These are phyloP conservation scores for Mirza zaza DNA, from an alignment of 2,113 vertebrate genomes.

Conservation along the genomic window DNA sequence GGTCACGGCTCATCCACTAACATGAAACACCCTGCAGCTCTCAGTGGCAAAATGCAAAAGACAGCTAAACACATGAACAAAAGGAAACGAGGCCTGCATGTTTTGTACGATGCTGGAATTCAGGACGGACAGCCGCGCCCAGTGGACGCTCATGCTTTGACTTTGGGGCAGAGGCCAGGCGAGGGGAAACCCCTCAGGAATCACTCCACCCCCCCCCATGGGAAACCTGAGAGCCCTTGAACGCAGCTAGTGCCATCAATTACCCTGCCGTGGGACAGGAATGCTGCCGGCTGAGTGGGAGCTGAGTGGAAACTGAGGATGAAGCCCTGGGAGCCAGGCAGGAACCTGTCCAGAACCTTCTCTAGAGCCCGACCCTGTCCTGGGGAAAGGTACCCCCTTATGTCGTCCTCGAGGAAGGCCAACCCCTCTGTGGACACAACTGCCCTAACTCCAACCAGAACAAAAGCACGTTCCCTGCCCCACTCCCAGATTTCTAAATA, in stretches of 20 bases:
- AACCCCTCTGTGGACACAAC: not conserved
- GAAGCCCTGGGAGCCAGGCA: not conserved
- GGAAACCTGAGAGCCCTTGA: not conserved
- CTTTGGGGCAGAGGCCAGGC: not conserved
- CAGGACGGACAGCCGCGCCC: not conserved
- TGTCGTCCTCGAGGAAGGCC: not conserved
- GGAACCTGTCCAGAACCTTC: not conserved
- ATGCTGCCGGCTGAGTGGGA: not conserved
- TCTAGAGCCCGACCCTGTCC: not conserved
- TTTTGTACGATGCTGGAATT: not conserved
- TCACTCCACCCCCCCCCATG: fast-evolving
- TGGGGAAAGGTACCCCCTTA: not conserved
- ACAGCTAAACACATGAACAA: not conserved
- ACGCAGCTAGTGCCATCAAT: too few relatives aligned
- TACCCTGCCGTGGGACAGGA: not conserved
- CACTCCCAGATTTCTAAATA: not conserved
- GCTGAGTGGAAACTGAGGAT: not conserved
- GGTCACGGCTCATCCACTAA: not conserved
- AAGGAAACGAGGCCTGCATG: not conserved
- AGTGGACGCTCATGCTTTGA: fast-evolving
- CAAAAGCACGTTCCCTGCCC: not conserved
- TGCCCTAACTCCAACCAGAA: not conserved
- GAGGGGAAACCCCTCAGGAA: not conserved
- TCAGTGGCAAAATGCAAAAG: not conserved
- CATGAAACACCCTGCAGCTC: not conserved